phyloP scores from a whole-genome alignment of 2,113 vertebrate species.

The Perccottus glenii region DNA sequence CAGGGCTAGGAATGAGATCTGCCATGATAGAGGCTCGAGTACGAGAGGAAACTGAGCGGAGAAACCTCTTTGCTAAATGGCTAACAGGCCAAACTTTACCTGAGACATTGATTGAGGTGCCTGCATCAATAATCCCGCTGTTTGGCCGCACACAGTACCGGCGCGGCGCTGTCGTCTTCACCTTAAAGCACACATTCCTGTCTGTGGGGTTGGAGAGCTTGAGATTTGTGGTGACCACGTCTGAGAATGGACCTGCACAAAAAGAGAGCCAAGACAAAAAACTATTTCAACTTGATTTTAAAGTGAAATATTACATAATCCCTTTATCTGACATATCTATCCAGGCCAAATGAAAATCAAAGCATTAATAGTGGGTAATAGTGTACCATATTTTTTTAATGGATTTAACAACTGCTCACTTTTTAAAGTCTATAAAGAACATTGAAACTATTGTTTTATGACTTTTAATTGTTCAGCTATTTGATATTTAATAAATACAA shows the following conservation, averaged over 20 bases:
- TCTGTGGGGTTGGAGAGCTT: constrained; percentile 98
- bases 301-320: too few relatives aligned
- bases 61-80: not conserved
- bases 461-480: not conserved
- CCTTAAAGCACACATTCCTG: constrained; percentile 97
- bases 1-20: constrained; percentile 1
- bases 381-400: too few relatives aligned
- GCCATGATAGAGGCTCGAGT: not conserved
- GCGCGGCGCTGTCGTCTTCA: constrained; percentile 98
- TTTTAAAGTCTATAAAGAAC: not conserved
- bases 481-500: constrained; percentile 2
- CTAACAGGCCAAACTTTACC: constrained; percentile 75
- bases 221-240: constrained; percentile 95
- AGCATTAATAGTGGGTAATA: too few relatives aligned
- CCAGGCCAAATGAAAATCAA: too few relatives aligned
- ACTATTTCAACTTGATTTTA: too few relatives aligned
- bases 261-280: not conserved
- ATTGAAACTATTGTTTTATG: not conserved
- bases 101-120: constrained; percentile 96
- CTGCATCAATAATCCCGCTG: constrained; percentile 96
- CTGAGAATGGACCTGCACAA: constrained; percentile 92
- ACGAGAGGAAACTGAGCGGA: not conserved
- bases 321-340: too few relatives aligned
- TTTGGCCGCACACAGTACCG: constrained; percentile 98
- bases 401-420: too few relatives aligned